A percentile compares a stretch with the other conserved stretches of the same genome.
phyloP scores from a whole-genome alignment of 2,797 vertebrate genomes.

The Pseudochirops cupreus region DNA sequence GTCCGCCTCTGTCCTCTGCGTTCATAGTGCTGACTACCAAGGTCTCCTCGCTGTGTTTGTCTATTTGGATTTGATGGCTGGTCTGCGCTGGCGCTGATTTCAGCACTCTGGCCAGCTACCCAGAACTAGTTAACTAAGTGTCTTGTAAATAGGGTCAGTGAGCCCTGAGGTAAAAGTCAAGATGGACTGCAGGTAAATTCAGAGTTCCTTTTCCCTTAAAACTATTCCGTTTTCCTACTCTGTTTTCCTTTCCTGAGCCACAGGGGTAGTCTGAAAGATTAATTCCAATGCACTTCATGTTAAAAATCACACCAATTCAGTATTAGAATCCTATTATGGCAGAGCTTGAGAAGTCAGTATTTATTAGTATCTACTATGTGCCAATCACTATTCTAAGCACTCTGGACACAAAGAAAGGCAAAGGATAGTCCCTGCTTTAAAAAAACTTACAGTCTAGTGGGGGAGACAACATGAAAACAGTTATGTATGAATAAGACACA shows the following conservation, averaged over 20 bases:
- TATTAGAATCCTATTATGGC: neutral
- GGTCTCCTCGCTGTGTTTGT: neutral
- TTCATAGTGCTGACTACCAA: neutral
- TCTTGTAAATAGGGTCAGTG: neutral
- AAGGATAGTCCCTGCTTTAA: neutral
- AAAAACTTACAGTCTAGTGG: neutral
- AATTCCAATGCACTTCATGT: neutral
- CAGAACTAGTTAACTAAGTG: neutral
- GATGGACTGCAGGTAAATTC: slow-evolving; percentile 1
- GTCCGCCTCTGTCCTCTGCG: slow-evolving; percentile 11
- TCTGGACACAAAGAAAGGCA: neutral
- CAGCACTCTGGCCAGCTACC: slow-evolving; percentile 77
- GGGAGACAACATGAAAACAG: neutral
- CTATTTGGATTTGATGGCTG: neutral
- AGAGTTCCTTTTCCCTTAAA: slow-evolving; percentile 26
- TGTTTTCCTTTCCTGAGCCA: neutral
- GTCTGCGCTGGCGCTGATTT: neutral
- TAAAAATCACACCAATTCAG: neutral
- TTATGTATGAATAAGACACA: neutral
- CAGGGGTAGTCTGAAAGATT: neutral
- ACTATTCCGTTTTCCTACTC: neutral
- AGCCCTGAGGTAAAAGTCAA: neutral
- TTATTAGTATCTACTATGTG: neutral
- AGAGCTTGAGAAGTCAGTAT: neutral
- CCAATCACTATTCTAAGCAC: neutral